These are phyloP conservation scores for Megathymus violae DNA, from an alignment of 1,140 invertebrate species.

Conservation along the genomic window DNA sequence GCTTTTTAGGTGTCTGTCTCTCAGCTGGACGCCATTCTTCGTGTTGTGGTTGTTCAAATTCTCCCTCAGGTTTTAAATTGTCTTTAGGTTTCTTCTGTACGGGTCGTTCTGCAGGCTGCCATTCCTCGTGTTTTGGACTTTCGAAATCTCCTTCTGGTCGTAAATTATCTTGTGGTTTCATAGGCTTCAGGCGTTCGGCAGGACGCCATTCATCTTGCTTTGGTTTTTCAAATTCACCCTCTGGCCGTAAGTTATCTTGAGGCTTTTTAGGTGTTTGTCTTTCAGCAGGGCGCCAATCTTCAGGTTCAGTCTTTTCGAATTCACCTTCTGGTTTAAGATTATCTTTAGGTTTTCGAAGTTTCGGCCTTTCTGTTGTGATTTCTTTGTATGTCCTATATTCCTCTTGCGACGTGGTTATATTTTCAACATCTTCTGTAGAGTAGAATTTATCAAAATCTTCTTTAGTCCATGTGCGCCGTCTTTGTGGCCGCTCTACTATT, in stretches of 20 bases:
- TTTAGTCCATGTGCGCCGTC: constrained; percentile 88
- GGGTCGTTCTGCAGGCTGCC: constrained; percentile 71
- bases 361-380: constrained; percentile 73
- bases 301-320: constrained; percentile 73
- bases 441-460: constrained; percentile 88
- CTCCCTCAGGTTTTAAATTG: constrained; percentile 84
- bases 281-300: constrained; percentile 74
- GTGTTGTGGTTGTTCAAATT: constrained; percentile 77
- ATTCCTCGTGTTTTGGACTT: constrained; percentile 65
- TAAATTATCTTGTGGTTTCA: constrained; percentile 82
- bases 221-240: constrained; percentile 83
- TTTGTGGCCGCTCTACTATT: constrained; percentile 82
- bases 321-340: constrained; percentile 85
- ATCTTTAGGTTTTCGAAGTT: constrained; percentile 78
- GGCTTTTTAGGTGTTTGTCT: constrained; percentile 78
- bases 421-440: constrained; percentile 83
- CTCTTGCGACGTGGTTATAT: constrained; percentile 84
- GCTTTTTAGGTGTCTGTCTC: constrained; percentile 78
- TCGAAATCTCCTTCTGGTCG: constrained; percentile 83
- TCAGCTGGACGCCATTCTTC: constrained; percentile 83
- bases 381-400: constrained; percentile 82
- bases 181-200: constrained; percentile 63
- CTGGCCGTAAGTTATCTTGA: constrained; percentile 59
- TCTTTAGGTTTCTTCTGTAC: constrained; percentile 70
- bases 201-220: constrained; percentile 75